Evolutionary conservation across 2,113 vertebrate species (phyloP).

Genomic region (Hemicordylus capensis): DNA sequence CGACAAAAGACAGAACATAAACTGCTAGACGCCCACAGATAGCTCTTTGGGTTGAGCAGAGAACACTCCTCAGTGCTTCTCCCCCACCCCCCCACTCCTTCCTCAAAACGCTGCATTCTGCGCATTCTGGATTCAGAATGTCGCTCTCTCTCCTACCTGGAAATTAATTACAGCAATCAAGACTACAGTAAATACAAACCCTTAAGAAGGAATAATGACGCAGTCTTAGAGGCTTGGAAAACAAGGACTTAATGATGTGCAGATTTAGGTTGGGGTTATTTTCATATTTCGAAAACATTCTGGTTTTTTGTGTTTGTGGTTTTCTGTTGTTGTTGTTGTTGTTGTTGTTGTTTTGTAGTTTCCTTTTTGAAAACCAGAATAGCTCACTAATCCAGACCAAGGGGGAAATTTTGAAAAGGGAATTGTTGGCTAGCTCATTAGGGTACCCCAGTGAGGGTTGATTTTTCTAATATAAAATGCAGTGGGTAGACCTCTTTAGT

Average conservation of each 20-base stretch:
- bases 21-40: too few species aligned
- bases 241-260: too few species aligned
- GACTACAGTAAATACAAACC: not conserved
- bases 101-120: not conserved
- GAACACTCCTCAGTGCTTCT: not conserved
- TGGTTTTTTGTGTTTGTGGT: not conserved
- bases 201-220: not conserved
- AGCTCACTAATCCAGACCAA: not conserved
- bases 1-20: conserved; percentile 2
- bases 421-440: not conserved
- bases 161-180: not conserved
- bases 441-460: not conserved
- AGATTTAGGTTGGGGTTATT: not conserved
- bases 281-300: not conserved
- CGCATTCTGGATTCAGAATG: not conserved
- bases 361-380: not conserved
- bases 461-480: not conserved
- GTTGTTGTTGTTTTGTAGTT: too few species aligned
- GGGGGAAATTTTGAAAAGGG: not conserved
- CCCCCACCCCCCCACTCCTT: conserved; percentile 16
- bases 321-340: too few species aligned
- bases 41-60: not conserved
- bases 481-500: not conserved
- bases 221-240: not conserved
- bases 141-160: conserved; percentile 24